Percentiles rank a stretch among this genome's conserved stretches.
Evolutionary conservation across 1,140 invertebrate species (phyloP).

Genomic region (Anastrepha obliqua): DNA sequence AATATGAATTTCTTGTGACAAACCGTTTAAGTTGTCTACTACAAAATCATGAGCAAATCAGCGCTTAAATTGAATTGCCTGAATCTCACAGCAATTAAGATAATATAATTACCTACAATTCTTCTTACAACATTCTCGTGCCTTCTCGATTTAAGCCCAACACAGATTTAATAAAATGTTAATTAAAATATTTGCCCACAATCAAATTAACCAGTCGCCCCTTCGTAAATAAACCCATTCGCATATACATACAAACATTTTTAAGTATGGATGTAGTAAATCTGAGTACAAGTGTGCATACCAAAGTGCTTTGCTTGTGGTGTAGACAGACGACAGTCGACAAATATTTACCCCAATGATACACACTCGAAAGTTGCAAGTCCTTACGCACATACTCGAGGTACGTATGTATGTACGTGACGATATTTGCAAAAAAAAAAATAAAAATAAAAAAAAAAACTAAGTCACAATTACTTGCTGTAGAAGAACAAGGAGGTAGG

Average conservation of each 20-base stretch:
- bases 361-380: neutral
- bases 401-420: neutral
- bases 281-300: neutral
- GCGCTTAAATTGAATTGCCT: neutral
- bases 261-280: neutral
- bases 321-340: conserved; percentile 50
- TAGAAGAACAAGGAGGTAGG: conserved; percentile 5
- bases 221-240: neutral
- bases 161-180: conserved; percentile 41
- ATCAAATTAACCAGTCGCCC: conserved; percentile 46
- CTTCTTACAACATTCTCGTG: neutral
- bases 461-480: conserved; percentile 6
- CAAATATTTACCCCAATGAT: conserved; percentile 48
- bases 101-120: conserved; percentile 27
- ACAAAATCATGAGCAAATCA: neutral
- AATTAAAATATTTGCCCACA: conserved; percentile 50
- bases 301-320: neutral
- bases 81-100: conserved; percentile 35
- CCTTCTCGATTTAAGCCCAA: conserved; percentile 38
- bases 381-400: neutral
- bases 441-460: neutral
- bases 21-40: neutral
- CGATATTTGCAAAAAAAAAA: neutral
- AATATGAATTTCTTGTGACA: no score
- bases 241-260: neutral